A percentile compares a stretch with the other conserved stretches of the same genome.
These are phyloP conservation scores for Chironomus riparius DNA, from an alignment of 2,888 invertebrate genomes.

Conservation along the genomic window DNA sequence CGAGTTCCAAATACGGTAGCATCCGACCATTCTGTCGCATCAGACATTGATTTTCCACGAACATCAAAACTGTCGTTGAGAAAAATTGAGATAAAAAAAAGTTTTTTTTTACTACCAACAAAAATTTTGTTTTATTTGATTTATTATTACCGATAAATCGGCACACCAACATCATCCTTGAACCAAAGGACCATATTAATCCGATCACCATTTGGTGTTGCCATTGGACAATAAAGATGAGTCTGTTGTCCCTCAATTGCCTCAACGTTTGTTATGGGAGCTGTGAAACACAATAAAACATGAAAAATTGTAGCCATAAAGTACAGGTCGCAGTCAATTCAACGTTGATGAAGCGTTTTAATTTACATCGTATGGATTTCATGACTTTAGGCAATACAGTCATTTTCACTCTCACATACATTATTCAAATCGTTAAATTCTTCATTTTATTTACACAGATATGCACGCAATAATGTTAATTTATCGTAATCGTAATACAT, in stretches of 20 bases:
- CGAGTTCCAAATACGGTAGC: slow-evolving; percentile 45
- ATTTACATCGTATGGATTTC: no score
- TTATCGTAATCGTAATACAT: no score
- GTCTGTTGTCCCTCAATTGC: slow-evolving; percentile 55
- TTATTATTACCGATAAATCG: slow-evolving; percentile 52
- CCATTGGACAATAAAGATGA: slow-evolving; percentile 56
- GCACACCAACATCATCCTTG: slow-evolving; percentile 52
- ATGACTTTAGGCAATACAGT: neutral
- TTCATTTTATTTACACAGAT: neutral
- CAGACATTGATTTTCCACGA: slow-evolving; percentile 43
- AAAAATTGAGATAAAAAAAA: slow-evolving; percentile 31
- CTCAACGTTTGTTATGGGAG: slow-evolving; percentile 49
- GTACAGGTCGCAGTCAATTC: neutral
- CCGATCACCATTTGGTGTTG: slow-evolving; percentile 52
- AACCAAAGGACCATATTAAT: slow-evolving; percentile 62
- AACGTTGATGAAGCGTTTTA: no score
- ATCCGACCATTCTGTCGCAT: slow-evolving; percentile 45
- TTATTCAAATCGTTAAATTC: neutral
- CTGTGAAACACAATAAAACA: slow-evolving; percentile 38
- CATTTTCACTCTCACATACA: neutral
- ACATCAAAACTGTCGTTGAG: slow-evolving; percentile 43
- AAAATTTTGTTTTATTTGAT: neutral
- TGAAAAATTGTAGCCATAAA: neutral
- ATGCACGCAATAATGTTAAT: no score
- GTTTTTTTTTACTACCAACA: neutral